A percentile compares a stretch with the other conserved stretches of the same genome.
Conservation (phyloP, 2,888 invertebrate genomes). For the Griposia aprilina region DNA sequence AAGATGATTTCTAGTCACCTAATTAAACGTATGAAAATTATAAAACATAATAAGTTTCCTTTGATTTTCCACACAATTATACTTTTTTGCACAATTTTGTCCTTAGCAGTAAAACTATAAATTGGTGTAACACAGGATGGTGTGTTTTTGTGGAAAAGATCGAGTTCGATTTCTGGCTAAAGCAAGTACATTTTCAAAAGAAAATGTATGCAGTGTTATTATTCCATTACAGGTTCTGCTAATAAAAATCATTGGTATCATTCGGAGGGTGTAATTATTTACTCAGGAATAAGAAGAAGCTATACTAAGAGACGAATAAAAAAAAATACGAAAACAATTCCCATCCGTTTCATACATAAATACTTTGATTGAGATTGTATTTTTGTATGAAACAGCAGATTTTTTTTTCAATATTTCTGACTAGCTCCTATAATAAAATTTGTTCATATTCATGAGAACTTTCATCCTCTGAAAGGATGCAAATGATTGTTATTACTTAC, state of each 20-base stretch:
- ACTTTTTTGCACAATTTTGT: not conserved
- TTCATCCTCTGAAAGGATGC: not conserved
- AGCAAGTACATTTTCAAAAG: not conserved
- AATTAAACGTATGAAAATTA: no score
- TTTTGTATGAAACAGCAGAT: not conserved
- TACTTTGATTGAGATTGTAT: not conserved
- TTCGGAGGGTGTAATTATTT: not conserved
- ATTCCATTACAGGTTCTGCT: not conserved
- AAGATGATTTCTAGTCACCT: not conserved
- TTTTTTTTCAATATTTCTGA: not conserved
- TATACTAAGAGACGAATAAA: not conserved
- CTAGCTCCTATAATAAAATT: not conserved
- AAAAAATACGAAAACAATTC: not conserved
- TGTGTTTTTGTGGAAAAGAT: not conserved
- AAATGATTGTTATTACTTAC: constrained; percentile 7
- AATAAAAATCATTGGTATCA: not conserved
- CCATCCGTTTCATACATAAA: not conserved
- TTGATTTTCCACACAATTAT: not conserved
- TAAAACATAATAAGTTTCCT: not conserved
- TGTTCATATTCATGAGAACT: constrained; percentile 9
- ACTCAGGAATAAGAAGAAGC: constrained; percentile 9
- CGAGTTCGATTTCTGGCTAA: not conserved
- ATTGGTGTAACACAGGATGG: rapidly evolving
- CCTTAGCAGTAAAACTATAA: not conserved
- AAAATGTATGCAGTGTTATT: not conserved